Conservation (phyloP, 92 coral and sea anemone species). For the Parazoanthus swiftii region DNA sequence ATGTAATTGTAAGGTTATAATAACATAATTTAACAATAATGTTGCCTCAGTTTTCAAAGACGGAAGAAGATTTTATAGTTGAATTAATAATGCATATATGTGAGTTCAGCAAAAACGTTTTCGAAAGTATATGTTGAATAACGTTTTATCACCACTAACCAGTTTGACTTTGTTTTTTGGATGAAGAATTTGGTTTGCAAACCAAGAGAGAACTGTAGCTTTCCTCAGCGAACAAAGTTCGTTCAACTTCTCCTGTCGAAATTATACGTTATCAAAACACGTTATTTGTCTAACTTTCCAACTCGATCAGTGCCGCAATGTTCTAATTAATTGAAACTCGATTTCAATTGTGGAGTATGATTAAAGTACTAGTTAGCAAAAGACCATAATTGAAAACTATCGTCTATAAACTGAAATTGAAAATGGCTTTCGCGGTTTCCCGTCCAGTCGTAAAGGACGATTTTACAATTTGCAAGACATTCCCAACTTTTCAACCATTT, state of each 20-base stretch:
- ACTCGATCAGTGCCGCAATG: background rate
- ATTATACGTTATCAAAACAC: background rate
- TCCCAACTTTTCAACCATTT: background rate
- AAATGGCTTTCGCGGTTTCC: no score
- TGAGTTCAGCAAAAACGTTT: background rate
- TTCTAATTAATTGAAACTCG: background rate
- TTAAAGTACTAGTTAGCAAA: background rate
- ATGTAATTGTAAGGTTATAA: background rate
- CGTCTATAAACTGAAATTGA: no score
- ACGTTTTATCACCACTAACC: background rate
- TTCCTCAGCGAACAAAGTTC: background rate
- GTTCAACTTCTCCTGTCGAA: background rate
- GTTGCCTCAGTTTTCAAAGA: background rate
- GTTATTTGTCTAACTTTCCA: background rate
- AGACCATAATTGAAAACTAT: background rate
- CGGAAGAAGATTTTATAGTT: background rate
- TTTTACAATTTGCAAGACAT: no score
- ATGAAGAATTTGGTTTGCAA: background rate
- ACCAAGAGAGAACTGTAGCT: background rate
- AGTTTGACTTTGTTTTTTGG: background rate
- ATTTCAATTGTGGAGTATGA: background rate
- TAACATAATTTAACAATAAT: background rate
- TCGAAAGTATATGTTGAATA: background rate
- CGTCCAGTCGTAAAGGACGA: no score
- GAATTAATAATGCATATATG: slow-evolving; percentile 3